Percentiles rank a stretch among this genome's conserved stretches.
These are phyloP conservation scores for Coendou prehensilis DNA, from an alignment of 2,797 vertebrate genomes.

Conservation along the genomic window DNA sequence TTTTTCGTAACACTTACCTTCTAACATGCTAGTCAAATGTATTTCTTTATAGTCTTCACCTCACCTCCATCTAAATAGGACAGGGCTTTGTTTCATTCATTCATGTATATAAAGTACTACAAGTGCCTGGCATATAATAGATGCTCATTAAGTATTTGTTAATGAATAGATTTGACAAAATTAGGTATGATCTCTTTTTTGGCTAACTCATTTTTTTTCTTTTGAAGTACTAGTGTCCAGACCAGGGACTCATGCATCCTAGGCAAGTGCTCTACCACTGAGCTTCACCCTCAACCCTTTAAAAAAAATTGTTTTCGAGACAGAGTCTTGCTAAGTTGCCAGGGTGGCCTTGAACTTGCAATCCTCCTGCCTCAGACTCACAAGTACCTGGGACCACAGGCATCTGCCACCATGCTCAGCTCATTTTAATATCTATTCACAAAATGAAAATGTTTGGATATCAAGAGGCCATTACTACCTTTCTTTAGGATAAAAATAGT, in stretches of 20 bases:
- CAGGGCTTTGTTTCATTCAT: not conserved
- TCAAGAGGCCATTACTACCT: not conserved
- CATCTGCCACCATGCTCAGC: not conserved
- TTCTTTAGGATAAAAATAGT: constrained; percentile 26
- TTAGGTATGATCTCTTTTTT: not conserved
- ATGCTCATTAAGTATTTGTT: not conserved
- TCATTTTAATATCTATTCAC: not conserved
- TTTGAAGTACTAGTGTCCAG: not conserved
- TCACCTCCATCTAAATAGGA: not conserved
- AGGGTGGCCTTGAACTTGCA: not conserved
- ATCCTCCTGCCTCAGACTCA: not conserved
- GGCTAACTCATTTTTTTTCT: not conserved
- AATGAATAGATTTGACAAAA: constrained; percentile 23
- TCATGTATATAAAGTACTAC: not conserved
- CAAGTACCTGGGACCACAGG: not conserved
- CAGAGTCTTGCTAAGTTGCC: not conserved
- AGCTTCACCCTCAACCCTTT: not conserved
- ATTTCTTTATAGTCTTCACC: not conserved
- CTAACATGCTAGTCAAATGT: not conserved
- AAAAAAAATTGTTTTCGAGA: not conserved
- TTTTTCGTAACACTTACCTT: not conserved
- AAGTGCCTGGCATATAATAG: not conserved
- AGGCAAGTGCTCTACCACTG: not conserved
- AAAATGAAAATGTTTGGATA: not conserved
- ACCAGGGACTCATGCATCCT: not conserved